Evolutionary conservation across 2,888 invertebrate species (phyloP).

Genomic region (Leucoma salicis): DNA sequence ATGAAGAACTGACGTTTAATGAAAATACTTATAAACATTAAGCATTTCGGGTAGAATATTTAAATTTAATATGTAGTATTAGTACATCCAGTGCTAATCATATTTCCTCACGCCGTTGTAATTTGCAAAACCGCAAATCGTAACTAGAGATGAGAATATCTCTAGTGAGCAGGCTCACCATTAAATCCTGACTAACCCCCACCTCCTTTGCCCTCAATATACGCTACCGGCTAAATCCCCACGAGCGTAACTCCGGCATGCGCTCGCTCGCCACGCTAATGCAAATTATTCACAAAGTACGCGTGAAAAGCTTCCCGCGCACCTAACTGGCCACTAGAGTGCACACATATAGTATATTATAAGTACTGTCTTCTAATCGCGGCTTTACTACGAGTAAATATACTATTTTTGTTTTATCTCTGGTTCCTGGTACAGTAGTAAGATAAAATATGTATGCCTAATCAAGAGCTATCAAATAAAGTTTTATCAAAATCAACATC

Average conservation of each 20-base stretch:
- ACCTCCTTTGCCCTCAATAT: slow-evolving; percentile 25
- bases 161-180: slow-evolving; percentile 49
- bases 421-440: no score
- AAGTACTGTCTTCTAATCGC: no score
- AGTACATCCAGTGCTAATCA: no score
- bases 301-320: slow-evolving; percentile 53
- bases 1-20: slow-evolving; percentile 16
- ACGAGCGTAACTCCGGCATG: slow-evolving; percentile 19
- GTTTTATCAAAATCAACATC: no score
- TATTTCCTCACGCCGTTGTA: slow-evolving; percentile 42
- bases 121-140: slow-evolving; percentile 52
- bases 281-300: slow-evolving; percentile 69
- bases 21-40: slow-evolving; percentile 21
- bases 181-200: slow-evolving; percentile 47
- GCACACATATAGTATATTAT: no score
- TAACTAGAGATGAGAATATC: slow-evolving; percentile 57
- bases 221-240: slow-evolving; percentile 32
- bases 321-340: slow-evolving; percentile 55
- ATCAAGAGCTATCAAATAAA: no score
- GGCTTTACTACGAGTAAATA: no score
- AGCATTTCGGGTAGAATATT: no score
- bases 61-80: no score
- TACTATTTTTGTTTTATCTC: no score
- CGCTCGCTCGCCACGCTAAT: slow-evolving; percentile 40
- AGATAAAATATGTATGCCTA: no score